A percentile compares a stretch with the other conserved stretches of the same genome.
These are phyloP conservation scores for Rynchops niger DNA, from an alignment of 2,113 vertebrate species.

Conservation along the genomic window DNA sequence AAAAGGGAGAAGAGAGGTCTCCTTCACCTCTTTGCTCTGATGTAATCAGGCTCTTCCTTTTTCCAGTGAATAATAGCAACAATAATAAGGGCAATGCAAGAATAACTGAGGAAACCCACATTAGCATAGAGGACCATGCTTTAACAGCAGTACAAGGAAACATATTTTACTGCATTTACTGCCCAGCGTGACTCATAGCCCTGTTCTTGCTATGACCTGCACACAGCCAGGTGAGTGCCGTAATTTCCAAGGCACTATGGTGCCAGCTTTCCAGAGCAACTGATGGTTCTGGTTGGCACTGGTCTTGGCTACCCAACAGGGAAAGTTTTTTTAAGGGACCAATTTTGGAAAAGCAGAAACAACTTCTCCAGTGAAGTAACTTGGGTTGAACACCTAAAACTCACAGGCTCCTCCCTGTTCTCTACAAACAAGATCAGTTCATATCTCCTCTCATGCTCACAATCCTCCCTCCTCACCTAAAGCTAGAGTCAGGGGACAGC, in stretches of 20 bases:
- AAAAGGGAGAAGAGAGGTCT: not conserved
- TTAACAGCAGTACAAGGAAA: not conserved
- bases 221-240: not conserved
- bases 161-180: not conserved
- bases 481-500: no score
- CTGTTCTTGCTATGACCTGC: not conserved
- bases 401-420: no score
- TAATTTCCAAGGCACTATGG: not conserved
- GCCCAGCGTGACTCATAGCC: not conserved
- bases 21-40: not conserved
- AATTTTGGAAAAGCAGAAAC: no score
- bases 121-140: not conserved
- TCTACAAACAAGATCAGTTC: no score
- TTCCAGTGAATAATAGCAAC: not conserved
- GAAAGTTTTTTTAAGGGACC: no score
- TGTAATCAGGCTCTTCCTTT: not conserved
- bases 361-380: no score
- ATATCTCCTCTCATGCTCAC: no score
- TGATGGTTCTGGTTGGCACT: no score
- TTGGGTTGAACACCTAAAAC: no score
- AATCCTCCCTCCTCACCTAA: no score
- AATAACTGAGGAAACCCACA: not conserved
- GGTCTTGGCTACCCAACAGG: no score
- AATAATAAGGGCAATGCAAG: not conserved
- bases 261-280: no score